A percentile compares a stretch with the other conserved stretches of the same genome.
phyloP scores from a whole-genome alignment of 1,140 invertebrate species.

The Drosophila parvula region DNA sequence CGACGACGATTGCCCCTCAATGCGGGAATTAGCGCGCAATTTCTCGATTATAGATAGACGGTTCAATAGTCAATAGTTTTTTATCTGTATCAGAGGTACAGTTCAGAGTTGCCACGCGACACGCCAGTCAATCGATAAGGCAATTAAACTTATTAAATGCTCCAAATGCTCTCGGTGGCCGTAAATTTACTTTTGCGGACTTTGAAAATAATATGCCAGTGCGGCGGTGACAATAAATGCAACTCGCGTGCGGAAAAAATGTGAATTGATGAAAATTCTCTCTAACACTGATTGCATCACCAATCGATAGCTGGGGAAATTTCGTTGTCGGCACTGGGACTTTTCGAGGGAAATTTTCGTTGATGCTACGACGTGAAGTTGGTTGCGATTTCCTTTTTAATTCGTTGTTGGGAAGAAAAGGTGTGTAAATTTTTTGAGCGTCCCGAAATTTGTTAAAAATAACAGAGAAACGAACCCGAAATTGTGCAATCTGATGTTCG shows the following conservation, averaged over 20 bases:
- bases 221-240: slow-evolving; percentile 17
- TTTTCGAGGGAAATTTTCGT: slow-evolving; percentile 56
- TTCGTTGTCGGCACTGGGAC: slow-evolving; percentile 43
- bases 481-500: slow-evolving; percentile 1
- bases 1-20: slow-evolving; percentile 64
- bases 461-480: slow-evolving; percentile 6
- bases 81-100: slow-evolving; percentile 80
- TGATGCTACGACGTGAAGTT: slow-evolving; percentile 67
- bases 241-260: slow-evolving; percentile 21
- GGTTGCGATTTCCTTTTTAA: slow-evolving; percentile 83
- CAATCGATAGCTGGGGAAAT: slow-evolving; percentile 81
- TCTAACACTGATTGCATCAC: slow-evolving; percentile 80
- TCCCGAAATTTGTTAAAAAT: slow-evolving; percentile 42
- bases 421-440: slow-evolving; percentile 65
- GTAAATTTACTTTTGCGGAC: slow-evolving; percentile 25
- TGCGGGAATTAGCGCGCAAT: slow-evolving; percentile 74
- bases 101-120: slow-evolving; percentile 77
- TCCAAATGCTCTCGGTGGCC: slow-evolving; percentile 22
- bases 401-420: slow-evolving; percentile 83
- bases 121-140: slow-evolving; percentile 73
- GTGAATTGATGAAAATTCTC: slow-evolving; percentile 39
- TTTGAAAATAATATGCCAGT: slow-evolving; percentile 4
- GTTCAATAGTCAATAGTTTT: slow-evolving; percentile 80
- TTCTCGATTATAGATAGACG: slow-evolving; percentile 81
- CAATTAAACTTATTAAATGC: slow-evolving; percentile 52